Base-by-base conservation (phyloP, 2,113 vertebrate species). In the Talpa occidentalis region DNA sequence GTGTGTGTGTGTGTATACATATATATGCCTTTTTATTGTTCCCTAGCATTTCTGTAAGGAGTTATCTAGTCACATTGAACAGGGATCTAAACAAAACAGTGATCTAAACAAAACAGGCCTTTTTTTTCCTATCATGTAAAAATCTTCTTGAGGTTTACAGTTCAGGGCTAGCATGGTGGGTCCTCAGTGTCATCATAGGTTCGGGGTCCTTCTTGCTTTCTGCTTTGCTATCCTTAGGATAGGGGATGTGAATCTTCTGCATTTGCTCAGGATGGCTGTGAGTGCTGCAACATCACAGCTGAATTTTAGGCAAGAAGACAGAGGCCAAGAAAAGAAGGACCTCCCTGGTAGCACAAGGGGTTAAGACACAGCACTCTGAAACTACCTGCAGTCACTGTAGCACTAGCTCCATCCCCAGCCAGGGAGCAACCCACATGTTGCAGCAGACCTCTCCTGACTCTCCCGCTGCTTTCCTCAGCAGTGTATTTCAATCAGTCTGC, bases 1-100 rank as follows among this genome's bases (percentile, higher is more conserved):
- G 28, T 16, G 37, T 54, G 24, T n/a, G 26, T n/a, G 12, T 35
- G 35, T 26, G 52, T 30, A 85, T 30, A 37, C 32, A 67, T 40
- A 21, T 5, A 78, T 44, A 3, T 47, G 19, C 14, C n/a, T 83
- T 60, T 26, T 60, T 79, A 3, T 59, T 22, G 35, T 77, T 81
- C 42, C n/a, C 62, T 72, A 84, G 54, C 30, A 40, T 88, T 97
- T 47, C 26, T 78, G 16, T 81, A 62, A 91, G 60, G 35, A 88
- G 74, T 85, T 88, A 62, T 74, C 73, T 42, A 81, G 70, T 60
- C 83, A 26, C 40, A 82, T 32, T 16, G 77, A 89, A 72, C 28
- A 93, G 49, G 37, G 42, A 78, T 70, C 70, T 59, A 47, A 90
- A 84, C 42, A 96, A 70, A 84, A 70, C 2, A 49, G 16, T 81